Evolutionary conservation across 2,113 vertebrate species (phyloP).

Genomic region (Oryzias javanicus): DNA sequence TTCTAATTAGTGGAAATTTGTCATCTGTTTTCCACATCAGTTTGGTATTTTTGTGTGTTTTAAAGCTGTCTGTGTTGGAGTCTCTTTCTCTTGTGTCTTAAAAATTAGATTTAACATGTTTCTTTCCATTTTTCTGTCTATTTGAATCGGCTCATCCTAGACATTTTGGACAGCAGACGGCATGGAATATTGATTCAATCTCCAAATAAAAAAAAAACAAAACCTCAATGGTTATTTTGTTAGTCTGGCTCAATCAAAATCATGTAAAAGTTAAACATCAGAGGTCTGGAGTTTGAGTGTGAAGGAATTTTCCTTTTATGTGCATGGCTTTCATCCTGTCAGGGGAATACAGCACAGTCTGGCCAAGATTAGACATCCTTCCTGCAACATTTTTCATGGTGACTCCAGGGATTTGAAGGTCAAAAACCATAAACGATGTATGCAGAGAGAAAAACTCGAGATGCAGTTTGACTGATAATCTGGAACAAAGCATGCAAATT

Average conservation of each 20-base stretch:
- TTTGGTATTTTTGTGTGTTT: too few species aligned
- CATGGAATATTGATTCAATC: too few species aligned
- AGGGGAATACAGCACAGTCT: slow-evolving; percentile 47
- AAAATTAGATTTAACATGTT: too few species aligned
- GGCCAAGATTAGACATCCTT: slow-evolving; percentile 61
- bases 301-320: slow-evolving; percentile 43
- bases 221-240: too few species aligned
- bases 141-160: too few species aligned
- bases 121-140: too few species aligned
- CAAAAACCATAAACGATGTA: slow-evolving; percentile 37
- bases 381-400: slow-evolving; percentile 54
- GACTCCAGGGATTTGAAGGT: slow-evolving; percentile 54
- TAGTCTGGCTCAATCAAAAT: slow-evolving; percentile 2
- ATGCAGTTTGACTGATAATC: slow-evolving; percentile 32
- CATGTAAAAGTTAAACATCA: slow-evolving; percentile 32
- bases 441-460: slow-evolving; percentile 37
- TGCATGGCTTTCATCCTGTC: slow-evolving; percentile 38
- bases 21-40: too few species aligned
- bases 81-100: too few species aligned
- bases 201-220: too few species aligned
- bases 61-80: too few species aligned
- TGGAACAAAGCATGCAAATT: slow-evolving; percentile 46
- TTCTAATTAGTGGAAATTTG: too few species aligned
- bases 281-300: slow-evolving; percentile 13
- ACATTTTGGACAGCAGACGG: too few species aligned